Evolutionary conservation across 2,113 vertebrate genomes (phyloP), one percentile per base, ranked within the genome.

Genomic region (Psittacula cyanocephala): DNA sequence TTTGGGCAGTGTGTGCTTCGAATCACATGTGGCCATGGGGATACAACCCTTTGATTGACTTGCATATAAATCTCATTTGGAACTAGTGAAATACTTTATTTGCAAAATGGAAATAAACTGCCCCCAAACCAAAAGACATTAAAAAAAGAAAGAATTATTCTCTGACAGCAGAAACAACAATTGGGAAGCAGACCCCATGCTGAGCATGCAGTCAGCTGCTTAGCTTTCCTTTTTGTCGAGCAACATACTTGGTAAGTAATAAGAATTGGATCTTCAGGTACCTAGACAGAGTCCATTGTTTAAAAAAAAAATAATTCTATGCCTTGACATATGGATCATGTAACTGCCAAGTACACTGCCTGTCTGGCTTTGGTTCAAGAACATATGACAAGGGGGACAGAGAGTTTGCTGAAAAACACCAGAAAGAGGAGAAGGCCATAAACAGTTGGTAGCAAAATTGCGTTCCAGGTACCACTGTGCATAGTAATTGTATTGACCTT

Each of bases 331-430:
- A 95, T 82, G 94, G 94, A 85, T 93, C 53, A 17, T 65, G 25
- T 46, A 89, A 79, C 68, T 96, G 95, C 95, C 97, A 97, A 93
- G 63, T 82, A 91, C 53, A 84, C 29, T 50, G 87, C 46, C 63
- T 89, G 31, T 77, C 86, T 97, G 93, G 84, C 67, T 90, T 89
- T 81, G 25, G 39, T 78, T 80, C 59, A 94, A 85, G 81, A 92
- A 60, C 63, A 85, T 81, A 67, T 53, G 72, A 93, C 44, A 39
- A 13, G 0, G 4, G 16, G 10, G 33, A 88, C 46, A 92, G 47
- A 68, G 53, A 82, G 17, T 55, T 79, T 92, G 23, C 55, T 89
- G 63, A 93, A 94, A 63, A 90, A 50, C n/a, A 88, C 8, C 15
- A 80, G 81, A 82, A 95, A 95, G 60, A 89, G 35, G 11, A 93